Conservation (phyloP, 2,797 vertebrate genomes). For the Orientallactaga sibirica region DNA sequence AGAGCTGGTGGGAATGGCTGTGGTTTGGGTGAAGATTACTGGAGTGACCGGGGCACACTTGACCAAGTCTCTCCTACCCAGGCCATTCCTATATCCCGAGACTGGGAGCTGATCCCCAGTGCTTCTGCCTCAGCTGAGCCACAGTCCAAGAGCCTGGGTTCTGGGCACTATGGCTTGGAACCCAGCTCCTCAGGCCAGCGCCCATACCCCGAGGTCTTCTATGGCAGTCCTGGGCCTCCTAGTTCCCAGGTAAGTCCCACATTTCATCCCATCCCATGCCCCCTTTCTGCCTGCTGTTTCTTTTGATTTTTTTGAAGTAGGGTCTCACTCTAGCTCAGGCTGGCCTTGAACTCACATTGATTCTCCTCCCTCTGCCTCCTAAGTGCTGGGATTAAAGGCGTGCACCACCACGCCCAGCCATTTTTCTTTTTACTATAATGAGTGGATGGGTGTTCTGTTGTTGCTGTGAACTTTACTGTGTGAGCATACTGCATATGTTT, state of each 20-base stretch:
- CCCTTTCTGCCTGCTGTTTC: background rate
- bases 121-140: conserved; percentile 68
- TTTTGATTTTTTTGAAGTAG: background rate
- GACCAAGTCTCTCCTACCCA: conserved; percentile 25
- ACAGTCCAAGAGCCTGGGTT: conserved; percentile 64
- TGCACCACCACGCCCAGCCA: too few relatives aligned
- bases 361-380: too few relatives aligned
- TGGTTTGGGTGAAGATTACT: too few relatives aligned
- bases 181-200: conserved; percentile 75
- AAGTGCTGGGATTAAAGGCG: too few relatives aligned
- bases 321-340: background rate
- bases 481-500: too few relatives aligned
- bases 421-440: background rate
- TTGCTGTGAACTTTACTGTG: background rate
- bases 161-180: conserved; percentile 74
- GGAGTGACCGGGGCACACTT: background rate
- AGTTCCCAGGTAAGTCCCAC: conserved; percentile 75
- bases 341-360: too few relatives aligned
- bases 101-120: conserved; percentile 83
- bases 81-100: conserved; percentile 75
- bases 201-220: conserved; percentile 83
- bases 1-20: background rate
- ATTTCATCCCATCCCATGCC: background rate
- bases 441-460: background rate
- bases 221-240: conserved; percentile 77